Percentiles rank a stretch among this genome's conserved stretches.
phyloP scores from a whole-genome alignment of 2,113 vertebrate species.

The Vicugna pacos region DNA sequence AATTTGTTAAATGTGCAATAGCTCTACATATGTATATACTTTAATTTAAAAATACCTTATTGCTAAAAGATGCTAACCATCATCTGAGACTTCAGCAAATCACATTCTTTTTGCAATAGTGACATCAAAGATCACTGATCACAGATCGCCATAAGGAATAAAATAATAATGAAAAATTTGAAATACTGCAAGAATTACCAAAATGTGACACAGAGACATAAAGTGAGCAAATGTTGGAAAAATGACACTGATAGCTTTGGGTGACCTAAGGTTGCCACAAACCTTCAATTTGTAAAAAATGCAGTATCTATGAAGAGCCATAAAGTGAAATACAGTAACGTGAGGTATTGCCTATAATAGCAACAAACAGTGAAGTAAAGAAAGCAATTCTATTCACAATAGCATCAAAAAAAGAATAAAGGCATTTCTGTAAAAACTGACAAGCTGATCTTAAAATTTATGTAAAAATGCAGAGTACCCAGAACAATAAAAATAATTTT shows the following conservation, averaged over 20 bases:
- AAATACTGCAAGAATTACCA: neutral
- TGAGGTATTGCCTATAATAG: neutral
- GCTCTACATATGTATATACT: neutral
- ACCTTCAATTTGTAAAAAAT: neutral
- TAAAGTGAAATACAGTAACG: neutral
- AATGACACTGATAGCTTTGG: neutral
- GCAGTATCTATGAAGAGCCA: neutral
- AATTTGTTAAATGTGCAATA: neutral
- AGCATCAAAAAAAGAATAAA: conserved; percentile 6
- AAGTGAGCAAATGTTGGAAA: neutral
- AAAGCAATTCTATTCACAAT: neutral
- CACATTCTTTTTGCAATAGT: neutral
- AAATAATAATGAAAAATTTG: neutral
- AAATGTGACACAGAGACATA: neutral
- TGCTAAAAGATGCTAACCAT: neutral
- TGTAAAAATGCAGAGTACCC: neutral
- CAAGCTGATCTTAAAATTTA: conserved; percentile 14
- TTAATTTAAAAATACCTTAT: neutral
- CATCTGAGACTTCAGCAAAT: neutral
- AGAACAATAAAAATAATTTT: neutral
- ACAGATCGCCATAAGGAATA: neutral
- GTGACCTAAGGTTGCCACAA: neutral
- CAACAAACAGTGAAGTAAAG: conserved; percentile 13
- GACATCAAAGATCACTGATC: neutral
- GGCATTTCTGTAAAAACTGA: conserved; percentile 1